A percentile compares a stretch with the other conserved stretches of the same genome.
Conservation (phyloP, 1,140 invertebrate species). For the Trichonephila inaurata region DNA sequence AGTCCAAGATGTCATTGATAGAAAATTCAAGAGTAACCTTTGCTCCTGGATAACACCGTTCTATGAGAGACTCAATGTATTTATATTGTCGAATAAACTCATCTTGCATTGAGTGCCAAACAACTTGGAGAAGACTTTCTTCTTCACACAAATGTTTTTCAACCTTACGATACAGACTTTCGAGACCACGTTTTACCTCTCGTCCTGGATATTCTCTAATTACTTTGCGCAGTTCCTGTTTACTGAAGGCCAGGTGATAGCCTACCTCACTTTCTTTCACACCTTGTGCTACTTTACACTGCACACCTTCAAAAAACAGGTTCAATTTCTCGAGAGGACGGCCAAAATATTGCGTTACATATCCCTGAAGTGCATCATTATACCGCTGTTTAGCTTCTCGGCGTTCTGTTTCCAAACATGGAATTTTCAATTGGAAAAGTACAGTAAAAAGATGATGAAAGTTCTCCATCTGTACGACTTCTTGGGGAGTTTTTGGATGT, state of each 20-base stretch:
- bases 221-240: constrained; percentile 97
- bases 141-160: constrained; percentile 98
- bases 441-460: constrained; percentile 96
- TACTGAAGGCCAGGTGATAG: constrained; percentile 98
- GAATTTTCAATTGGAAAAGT: constrained; percentile 94
- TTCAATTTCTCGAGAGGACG: constrained; percentile 97
- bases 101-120: constrained; percentile 99
- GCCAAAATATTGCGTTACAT: constrained; percentile 97
- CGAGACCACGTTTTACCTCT: constrained; percentile 95
- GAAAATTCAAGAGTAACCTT: constrained; percentile 97
- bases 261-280: constrained; percentile 98
- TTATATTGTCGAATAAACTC: constrained; percentile 99
- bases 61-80: constrained; percentile 94
- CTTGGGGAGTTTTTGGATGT: constrained; percentile 95
- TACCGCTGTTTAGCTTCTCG: constrained; percentile 96
- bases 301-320: constrained; percentile 96
- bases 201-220: constrained; percentile 96
- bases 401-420: constrained; percentile 91
- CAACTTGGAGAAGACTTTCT: constrained; percentile 95
- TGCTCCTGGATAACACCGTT: constrained; percentile 97
- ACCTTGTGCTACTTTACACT: constrained; percentile 93
- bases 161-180: constrained; percentile 95
- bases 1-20: constrained; percentile 97
- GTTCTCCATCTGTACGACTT: constrained; percentile 98
- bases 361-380: constrained; percentile 89